Conservation (phyloP, 2,113 vertebrate species). For the Ptychochromis oligacanthus region DNA sequence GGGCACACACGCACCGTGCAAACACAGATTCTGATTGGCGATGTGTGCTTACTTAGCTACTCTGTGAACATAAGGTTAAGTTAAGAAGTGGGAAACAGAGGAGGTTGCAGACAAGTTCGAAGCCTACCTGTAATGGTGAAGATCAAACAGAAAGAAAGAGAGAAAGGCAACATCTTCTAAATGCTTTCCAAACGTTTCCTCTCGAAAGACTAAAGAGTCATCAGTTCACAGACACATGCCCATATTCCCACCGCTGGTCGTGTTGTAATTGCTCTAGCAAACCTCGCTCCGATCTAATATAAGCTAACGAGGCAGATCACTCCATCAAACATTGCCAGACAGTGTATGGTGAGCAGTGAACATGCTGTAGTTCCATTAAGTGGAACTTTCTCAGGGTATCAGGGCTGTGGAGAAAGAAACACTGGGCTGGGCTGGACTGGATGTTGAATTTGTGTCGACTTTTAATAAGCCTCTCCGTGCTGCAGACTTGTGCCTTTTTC, state of each 20-base stretch:
- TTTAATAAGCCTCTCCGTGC: slow-evolving; percentile 25
- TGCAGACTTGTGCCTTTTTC: not conserved
- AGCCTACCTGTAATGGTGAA: not conserved
- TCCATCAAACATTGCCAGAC: slow-evolving; percentile 62
- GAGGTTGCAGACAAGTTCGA: not conserved
- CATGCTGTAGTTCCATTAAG: slow-evolving; percentile 73
- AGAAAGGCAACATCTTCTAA: slow-evolving; percentile 19
- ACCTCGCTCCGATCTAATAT: slow-evolving; percentile 58
- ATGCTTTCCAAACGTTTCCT: slow-evolving; percentile 54
- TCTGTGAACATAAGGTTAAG: slow-evolving; percentile 24
- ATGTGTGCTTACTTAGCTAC: slow-evolving; percentile 43
- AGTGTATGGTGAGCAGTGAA: slow-evolving; percentile 49
- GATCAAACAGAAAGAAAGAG: slow-evolving; percentile 12
- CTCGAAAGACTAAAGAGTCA: not conserved
- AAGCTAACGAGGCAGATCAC: slow-evolving; percentile 64
- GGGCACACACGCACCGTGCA: slow-evolving; percentile 9
- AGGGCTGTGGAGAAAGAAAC: slow-evolving; percentile 4
- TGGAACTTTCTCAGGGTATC: slow-evolving; percentile 36
- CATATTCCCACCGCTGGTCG: slow-evolving; percentile 49
- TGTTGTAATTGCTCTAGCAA: slow-evolving; percentile 59
- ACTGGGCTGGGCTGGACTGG: not conserved
- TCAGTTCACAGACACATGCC: not conserved
- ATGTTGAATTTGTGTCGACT: slow-evolving; percentile 7
- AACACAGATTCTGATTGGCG: slow-evolving; percentile 37
- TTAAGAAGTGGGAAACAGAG: slow-evolving; percentile 35